phyloP scores from a whole-genome alignment of 2,888 invertebrate species.

The Elysia crispata region DNA sequence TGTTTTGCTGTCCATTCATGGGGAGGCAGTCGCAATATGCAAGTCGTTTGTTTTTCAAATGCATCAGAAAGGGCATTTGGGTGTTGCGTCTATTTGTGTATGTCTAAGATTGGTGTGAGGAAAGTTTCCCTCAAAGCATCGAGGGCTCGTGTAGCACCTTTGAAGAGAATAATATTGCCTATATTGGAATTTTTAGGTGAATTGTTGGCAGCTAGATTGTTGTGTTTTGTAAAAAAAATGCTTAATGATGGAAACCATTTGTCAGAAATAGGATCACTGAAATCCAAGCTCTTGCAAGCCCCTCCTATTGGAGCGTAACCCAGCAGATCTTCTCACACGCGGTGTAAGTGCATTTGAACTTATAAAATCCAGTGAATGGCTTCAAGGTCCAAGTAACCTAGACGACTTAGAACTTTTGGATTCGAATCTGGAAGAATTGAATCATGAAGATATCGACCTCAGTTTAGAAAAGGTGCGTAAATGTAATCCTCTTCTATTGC shows the following conservation, averaged over 20 bases:
- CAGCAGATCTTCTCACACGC: too few species aligned
- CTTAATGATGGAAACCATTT: not conserved
- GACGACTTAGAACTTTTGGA: too few species aligned
- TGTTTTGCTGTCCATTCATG: not conserved
- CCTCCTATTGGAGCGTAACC: not conserved
- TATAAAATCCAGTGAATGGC: too few species aligned
- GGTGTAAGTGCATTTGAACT: too few species aligned
- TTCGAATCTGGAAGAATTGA: too few species aligned
- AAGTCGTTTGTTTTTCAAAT: constrained; percentile 53
- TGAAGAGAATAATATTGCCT: constrained; percentile 56
- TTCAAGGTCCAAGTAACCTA: too few species aligned
- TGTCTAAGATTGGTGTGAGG: too few species aligned
- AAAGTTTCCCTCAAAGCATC: too few species aligned
- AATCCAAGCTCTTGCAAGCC: not conserved
- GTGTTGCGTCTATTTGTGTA: constrained; percentile 52
- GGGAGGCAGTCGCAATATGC: not conserved
- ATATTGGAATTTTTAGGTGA: constrained; percentile 41
- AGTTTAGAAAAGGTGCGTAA: too few species aligned
- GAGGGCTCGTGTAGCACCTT: constrained; percentile 45
- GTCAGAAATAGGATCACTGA: not conserved
- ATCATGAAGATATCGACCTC: too few species aligned
- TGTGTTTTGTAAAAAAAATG: constrained; percentile 40
- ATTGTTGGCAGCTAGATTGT: constrained; percentile 42
- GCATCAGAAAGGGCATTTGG: constrained; percentile 58
- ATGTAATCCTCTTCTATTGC: too few species aligned